Conservation (phyloP, 2,888 invertebrate genomes). For the Cremastinae sp. region DNA sequence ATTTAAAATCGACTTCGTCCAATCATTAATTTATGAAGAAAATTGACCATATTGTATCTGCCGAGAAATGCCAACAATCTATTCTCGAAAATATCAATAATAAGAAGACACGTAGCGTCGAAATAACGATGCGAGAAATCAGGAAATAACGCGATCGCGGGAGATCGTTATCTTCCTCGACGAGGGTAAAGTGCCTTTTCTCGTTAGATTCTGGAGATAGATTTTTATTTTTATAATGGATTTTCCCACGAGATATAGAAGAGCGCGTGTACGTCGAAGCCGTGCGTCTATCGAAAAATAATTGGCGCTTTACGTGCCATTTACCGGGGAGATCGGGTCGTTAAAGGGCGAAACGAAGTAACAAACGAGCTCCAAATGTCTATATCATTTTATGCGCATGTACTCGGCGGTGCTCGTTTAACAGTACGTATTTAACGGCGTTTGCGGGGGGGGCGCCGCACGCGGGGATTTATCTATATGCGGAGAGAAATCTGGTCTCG, state of each 20-base stretch:
- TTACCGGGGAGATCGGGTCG: slow-evolving; percentile 21
- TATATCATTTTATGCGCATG: neutral
- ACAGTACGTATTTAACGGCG: neutral
- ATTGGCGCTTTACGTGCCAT: slow-evolving; percentile 51
- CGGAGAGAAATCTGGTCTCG: slow-evolving; percentile 47
- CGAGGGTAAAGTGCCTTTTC: no score
- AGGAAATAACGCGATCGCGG: no score
- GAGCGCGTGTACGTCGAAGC: neutral
- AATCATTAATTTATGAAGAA: no score
- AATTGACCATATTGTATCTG: no score
- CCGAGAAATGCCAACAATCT: no score
- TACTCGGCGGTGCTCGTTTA: neutral
- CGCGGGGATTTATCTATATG: neutral
- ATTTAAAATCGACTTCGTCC: no score
- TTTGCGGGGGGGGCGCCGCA: neutral
- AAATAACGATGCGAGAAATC: no score
- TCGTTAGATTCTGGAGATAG: neutral
- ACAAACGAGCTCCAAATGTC: slow-evolving; percentile 24
- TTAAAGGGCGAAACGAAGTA: slow-evolving; percentile 16
- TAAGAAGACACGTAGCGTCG: no score
- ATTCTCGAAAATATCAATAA: no score
- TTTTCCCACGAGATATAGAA: no score
- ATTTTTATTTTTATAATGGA: no score
- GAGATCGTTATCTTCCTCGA: no score
- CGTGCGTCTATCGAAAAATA: slow-evolving; percentile 9